A percentile compares a stretch with the other conserved stretches of the same genome.
Evolutionary conservation across 2,797 vertebrate genomes (phyloP).

Genomic region (Muscicapa comitata): DNA sequence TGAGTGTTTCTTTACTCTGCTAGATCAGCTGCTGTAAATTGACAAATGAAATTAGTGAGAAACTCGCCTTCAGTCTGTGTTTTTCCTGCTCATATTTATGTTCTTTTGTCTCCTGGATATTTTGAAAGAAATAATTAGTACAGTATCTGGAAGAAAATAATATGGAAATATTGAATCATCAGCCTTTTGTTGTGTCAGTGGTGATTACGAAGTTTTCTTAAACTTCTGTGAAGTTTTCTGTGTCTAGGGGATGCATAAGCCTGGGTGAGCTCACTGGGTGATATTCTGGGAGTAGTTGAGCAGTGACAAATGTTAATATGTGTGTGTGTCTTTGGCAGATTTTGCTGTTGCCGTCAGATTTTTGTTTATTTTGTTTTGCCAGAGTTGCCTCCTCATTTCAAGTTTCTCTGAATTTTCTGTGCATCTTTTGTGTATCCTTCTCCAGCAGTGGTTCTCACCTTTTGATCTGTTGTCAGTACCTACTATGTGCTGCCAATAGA

Average conservation of each 20-base stretch:
- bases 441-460: background rate
- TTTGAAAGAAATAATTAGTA: background rate
- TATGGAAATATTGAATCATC: background rate
- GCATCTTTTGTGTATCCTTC: background rate
- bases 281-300: background rate
- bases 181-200: background rate
- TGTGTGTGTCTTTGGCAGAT: accelerated
- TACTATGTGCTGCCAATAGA: background rate
- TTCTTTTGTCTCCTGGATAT: background rate
- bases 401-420: background rate
- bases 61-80: background rate
- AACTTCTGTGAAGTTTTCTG: background rate
- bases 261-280: background rate
- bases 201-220: background rate
- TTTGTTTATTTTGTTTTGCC: background rate
- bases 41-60: background rate
- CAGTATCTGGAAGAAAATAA: background rate
- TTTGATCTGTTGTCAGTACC: background rate
- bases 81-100: background rate
- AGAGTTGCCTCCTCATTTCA: background rate
- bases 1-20: background rate
- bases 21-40: background rate
- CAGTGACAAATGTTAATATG: background rate
- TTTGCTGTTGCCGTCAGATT: background rate
- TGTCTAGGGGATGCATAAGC: background rate